Base-by-base conservation (phyloP, 2,888 invertebrate species). In the Stenurella melanura region DNA sequence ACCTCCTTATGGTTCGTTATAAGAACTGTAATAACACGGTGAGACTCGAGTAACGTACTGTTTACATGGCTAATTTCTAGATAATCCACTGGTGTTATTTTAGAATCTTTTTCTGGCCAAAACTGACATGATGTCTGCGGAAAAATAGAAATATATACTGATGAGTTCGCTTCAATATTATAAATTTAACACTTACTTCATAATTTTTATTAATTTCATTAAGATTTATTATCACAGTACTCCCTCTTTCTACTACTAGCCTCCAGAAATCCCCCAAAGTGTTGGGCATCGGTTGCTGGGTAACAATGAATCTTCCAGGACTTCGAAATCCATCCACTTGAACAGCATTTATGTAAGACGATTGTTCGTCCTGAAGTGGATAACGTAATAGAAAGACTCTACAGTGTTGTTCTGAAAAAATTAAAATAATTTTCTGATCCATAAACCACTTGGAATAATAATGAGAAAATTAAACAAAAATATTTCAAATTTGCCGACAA, bases 241-340 rank as follows among this genome's bases (percentile, higher is more conserved):
- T 83, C 70, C 88, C 85, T 42, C 88, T 85, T 73, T 90, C 90
- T 1, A 86, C 82, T 0, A 90, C 82, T 85, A 91, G 83, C 78
- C 90, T 86, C 91, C 91, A 91, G 77, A 91, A 91, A 83, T 91
- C 90, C 7, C 85, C 86, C 1, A 90, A 71, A 2, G 91, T 91
- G n/a, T 87, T 84, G 0, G 88, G 88, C 79, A 91, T 73, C 0
- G 91, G 91, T 57, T 89, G 86, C 78, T 91, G 90, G 0, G 91
- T 90, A 0, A 89, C 90, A 9, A 91, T 86, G 73, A 88, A 91
- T 75, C 89, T 88, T 73, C 88, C 87, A 5, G 82, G 83, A 34
- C 73, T 86, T 42, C 87, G 85, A 80, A 86, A 87, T 75, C 86
- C 89, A 74, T 90, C 89, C 4, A 91, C 90, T 76, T 84, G 84